Evolutionary conservation across 64 coral and sea anemone genomes (phyloP), one percentile per base, ranked within the genome.

Genomic region (Porites australiensis): DNA sequence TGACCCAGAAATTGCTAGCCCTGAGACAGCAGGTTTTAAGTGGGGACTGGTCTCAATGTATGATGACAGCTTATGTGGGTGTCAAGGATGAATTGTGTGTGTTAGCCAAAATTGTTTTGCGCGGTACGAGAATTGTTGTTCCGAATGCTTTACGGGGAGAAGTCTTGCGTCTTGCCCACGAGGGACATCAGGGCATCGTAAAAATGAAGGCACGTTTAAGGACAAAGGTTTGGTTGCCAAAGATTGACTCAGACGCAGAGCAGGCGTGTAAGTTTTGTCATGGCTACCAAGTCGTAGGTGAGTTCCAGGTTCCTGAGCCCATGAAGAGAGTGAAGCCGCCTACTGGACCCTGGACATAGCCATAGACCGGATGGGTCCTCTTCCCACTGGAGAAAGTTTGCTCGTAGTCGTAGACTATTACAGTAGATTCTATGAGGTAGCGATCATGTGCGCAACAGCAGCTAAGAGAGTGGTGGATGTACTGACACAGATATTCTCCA

Each of bases 1-100:
- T 75, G 73, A 75, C 73, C 73, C 73, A 75, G 73, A 75, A 75
- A 5, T 75, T 75, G 73, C 73, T 75, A 75, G 73, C 73, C 73
- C 73, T 75, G 73, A 75, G 73, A 75, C 73, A 75, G 23, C 22
- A 75, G 5, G 22, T 75, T 75, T 75, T 75, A 75, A 44, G 73
- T 75, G 73, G 8, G 73, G 73, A 75, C 73, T 75, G 73, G 73
- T 75, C 73, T 75, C 73, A 75, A 20, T 75, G 73, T n/a, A 75
- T 0, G 73, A 75, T 75, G 73, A 75, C 73, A 75, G 23, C 73
- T 75, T 75, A 75, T 75, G 73, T 50, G 47, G 7, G 73, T 75
- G 73, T 75, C 73, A 22, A 75, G 73, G 62, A 65, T 11, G 62
- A 65, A 65, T 65, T 37, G 27, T 65, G 62, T 65, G 62, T 65